A percentile compares a stretch with the other conserved stretches of the same genome.
Evolutionary conservation across 2,888 invertebrate species (phyloP).

Genomic region (Himalopsyche japonica): DNA sequence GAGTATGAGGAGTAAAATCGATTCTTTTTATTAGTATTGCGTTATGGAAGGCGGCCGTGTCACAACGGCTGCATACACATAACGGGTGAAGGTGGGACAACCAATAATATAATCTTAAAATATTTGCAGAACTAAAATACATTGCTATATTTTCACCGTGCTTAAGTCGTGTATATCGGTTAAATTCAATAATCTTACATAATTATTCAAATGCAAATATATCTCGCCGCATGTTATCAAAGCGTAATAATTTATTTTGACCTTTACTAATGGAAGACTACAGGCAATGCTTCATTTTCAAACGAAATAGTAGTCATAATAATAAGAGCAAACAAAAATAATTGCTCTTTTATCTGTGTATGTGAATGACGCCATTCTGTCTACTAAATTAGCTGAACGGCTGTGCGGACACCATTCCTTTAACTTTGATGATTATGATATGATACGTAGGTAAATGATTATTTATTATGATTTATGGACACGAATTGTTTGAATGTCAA

Average conservation of each 20-base stretch:
- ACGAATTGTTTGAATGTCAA: neutral
- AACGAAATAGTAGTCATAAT: neutral
- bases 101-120: no score
- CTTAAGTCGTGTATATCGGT: no score
- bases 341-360: neutral
- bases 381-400: neutral
- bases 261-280: neutral
- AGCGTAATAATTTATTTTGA: neutral
- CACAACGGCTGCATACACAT: no score
- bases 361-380: neutral
- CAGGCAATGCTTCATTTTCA: neutral
- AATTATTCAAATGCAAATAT: no score
- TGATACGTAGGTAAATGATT: neutral
- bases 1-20: no score
- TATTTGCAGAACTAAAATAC: no score
- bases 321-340: neutral
- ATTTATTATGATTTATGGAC: neutral
- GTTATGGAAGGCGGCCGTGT: no score
- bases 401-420: neutral
- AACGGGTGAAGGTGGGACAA: no score
- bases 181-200: no score
- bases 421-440: neutral
- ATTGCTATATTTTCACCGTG: no score
- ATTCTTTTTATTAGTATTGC: no score
- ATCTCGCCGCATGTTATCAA: no score